Conservation (phyloP, 2,113 vertebrate genomes). For the Eclectus roratus region DNA sequence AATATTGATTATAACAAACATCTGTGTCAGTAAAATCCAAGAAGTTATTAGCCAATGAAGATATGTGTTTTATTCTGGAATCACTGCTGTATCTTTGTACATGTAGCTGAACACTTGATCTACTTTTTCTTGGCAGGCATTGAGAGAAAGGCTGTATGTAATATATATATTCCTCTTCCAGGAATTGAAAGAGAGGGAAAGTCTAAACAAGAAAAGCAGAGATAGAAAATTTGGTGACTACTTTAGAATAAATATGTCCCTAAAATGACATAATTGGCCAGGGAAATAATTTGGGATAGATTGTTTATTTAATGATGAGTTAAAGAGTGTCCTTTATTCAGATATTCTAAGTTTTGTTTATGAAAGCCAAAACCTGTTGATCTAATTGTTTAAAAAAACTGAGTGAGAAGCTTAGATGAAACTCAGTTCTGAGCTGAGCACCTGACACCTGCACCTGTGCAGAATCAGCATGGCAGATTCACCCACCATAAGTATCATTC, state of each 20-base stretch:
- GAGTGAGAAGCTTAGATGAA: neutral
- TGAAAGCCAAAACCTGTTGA: neutral
- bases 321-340: neutral
- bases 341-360: neutral
- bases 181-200: neutral
- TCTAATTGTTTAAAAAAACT: neutral
- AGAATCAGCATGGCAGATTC: neutral
- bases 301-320: neutral
- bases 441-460: neutral
- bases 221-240: neutral
- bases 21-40: neutral
- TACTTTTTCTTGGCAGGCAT: neutral
- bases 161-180: neutral
- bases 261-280: neutral
- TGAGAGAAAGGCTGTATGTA: neutral
- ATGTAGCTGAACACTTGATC: neutral
- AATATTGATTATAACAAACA: conserved; percentile 30
- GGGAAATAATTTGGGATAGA: neutral
- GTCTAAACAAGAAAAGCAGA: neutral
- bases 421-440: neutral
- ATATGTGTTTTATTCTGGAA: neutral
- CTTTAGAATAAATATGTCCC: neutral
- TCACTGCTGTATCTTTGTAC: neutral
- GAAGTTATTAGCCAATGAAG: conserved; percentile 5
- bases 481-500: neutral